These are phyloP conservation scores for Yponomeuta sedellus DNA, from an alignment of 2,888 invertebrate species.

Conservation along the genomic window DNA sequence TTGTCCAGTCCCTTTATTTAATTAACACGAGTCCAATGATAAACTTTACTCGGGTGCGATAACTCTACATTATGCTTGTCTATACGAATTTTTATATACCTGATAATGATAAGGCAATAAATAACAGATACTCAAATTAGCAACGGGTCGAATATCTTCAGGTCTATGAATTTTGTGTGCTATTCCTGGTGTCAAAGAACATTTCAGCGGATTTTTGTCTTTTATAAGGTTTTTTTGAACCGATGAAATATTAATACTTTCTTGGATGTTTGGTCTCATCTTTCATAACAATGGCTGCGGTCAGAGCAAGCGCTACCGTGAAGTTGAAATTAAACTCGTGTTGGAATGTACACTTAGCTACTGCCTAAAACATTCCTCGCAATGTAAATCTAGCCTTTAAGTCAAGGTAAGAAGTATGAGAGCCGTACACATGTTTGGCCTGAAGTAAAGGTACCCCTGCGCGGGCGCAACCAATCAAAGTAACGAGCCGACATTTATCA, in stretches of 20 bases:
- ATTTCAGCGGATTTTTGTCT: too few species aligned
- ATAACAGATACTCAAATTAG: too few species aligned
- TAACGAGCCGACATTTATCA: constrained; percentile 41
- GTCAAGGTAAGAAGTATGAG: not conserved
- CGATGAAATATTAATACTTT: not conserved
- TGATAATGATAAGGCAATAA: too few species aligned
- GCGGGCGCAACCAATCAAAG: constrained; percentile 28
- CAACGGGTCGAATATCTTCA: too few species aligned
- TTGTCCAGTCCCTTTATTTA: too few species aligned
- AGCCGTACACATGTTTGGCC: not conserved
- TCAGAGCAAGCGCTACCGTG: constrained; percentile 10
- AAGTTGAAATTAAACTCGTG: constrained; percentile 19
- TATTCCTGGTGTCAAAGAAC: too few species aligned
- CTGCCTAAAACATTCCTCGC: not conserved
- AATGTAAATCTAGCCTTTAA: not conserved
- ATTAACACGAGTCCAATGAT: too few species aligned
- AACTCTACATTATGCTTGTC: too few species aligned
- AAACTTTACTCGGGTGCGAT: too few species aligned
- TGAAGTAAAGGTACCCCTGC: constrained; percentile 14
- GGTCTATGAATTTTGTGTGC: too few species aligned
- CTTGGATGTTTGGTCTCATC: not conserved
- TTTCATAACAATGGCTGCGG: constrained; percentile 1
- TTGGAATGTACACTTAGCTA: constrained; percentile 22
- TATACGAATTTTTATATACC: too few species aligned
- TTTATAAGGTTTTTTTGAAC: not conserved